Percentiles rank a stretch among this genome's conserved stretches.
phyloP scores from a whole-genome alignment of 2,888 invertebrate species.

The Andrena trimmerana region DNA sequence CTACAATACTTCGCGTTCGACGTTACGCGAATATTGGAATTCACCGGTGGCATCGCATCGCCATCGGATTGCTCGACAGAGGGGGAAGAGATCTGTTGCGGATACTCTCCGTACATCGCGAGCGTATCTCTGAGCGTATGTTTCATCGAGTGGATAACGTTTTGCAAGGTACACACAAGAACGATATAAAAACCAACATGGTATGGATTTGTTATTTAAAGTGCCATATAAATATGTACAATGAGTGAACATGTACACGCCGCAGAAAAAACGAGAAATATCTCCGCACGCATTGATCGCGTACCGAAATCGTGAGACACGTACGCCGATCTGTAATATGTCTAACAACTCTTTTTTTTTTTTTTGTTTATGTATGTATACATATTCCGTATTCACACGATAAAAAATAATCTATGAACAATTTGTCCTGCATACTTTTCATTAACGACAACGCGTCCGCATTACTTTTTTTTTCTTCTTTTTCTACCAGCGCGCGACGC shows the following conservation, averaged over 20 bases:
- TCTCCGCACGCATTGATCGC: constrained; percentile 44
- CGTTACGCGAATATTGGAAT: background rate
- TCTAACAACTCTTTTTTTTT: constrained; percentile 88
- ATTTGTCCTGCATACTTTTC: constrained; percentile 74
- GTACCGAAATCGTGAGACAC: constrained; percentile 72
- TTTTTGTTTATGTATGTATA: constrained; percentile 86
- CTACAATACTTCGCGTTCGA: background rate
- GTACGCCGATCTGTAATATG: constrained; percentile 73
- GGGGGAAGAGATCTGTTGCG: background rate
- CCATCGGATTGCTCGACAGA: background rate
- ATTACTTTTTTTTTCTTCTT: constrained; percentile 21
- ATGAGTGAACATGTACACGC: constrained; percentile 68
- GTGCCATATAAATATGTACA: constrained; percentile 73
- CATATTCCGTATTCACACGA: constrained; percentile 87
- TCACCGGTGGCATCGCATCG: background rate
- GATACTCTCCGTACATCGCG: background rate
- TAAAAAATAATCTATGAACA: constrained; percentile 90
- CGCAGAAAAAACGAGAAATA: constrained; percentile 59
- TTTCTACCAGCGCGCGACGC: constrained; percentile 29
- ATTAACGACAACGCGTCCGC: constrained; percentile 30
- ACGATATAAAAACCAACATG: constrained; percentile 69
- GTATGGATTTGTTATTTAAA: constrained; percentile 72
- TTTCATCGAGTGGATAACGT: constrained; percentile 29
- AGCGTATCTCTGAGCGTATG: constrained; percentile 20
- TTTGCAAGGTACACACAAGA: constrained; percentile 54